Percentiles rank a stretch among this genome's conserved stretches.
Conservation (phyloP, 2,888 invertebrate genomes). For the Chymomyza procnemis region DNA sequence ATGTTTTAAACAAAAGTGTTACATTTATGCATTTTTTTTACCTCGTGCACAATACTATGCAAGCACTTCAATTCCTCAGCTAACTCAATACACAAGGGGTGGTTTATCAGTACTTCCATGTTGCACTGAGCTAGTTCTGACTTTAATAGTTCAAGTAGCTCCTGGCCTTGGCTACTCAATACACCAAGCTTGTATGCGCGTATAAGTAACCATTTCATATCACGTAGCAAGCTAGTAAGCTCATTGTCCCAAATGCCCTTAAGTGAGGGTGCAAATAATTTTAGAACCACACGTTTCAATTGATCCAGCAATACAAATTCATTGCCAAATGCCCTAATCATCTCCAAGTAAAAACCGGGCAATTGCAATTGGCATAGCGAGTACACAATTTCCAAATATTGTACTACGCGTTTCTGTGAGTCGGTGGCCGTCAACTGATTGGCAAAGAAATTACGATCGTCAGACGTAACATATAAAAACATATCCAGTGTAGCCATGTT, state of each 20-base stretch:
- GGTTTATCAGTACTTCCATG: constrained; percentile 7
- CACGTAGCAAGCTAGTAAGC: constrained; percentile 43
- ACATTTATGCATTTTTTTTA: neutral
- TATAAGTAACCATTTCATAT: constrained; percentile 52
- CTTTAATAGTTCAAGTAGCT: constrained; percentile 47
- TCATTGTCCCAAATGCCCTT: constrained; percentile 47
- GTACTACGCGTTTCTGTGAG: constrained; percentile 52
- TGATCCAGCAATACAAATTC: constrained; percentile 57
- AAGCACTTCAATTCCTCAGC: constrained; percentile 24
- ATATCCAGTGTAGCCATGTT: constrained; percentile 62
- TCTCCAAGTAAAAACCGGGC: constrained; percentile 60
- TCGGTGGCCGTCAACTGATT: constrained; percentile 59
- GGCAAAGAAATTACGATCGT: constrained; percentile 47
- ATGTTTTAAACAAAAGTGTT: neutral
- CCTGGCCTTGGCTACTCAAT: constrained; percentile 26
- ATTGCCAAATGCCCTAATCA: constrained; percentile 51
- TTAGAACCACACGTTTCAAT: constrained; percentile 45
- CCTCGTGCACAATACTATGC: constrained; percentile 23
- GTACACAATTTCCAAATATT: constrained; percentile 56
- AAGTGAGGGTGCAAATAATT: constrained; percentile 75
- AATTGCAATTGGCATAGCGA: constrained; percentile 63
- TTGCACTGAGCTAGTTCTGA: constrained; percentile 30
- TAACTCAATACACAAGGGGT: constrained; percentile 33
- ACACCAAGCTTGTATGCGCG: constrained; percentile 46
- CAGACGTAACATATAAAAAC: constrained; percentile 60